These are phyloP conservation scores for Epizoanthus scotinus DNA, from an alignment of 92 coral and sea anemone genomes.

Conservation along the genomic window DNA sequence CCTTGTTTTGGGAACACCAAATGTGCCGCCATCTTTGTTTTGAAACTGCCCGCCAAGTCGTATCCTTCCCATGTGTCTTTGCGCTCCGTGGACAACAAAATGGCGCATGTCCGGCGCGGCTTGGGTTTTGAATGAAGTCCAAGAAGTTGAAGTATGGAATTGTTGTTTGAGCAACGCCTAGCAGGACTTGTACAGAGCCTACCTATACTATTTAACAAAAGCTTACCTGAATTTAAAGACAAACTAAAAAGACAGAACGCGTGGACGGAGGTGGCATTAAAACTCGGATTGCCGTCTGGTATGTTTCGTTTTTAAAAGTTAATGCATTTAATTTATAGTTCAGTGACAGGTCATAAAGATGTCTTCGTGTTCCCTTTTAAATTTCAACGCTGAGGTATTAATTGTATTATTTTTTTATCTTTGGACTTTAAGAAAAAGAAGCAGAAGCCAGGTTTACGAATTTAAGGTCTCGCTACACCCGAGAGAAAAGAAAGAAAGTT, in stretches of 20 bases:
- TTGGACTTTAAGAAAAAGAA: slow-evolving; percentile 33
- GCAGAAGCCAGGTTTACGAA: slow-evolving; percentile 42
- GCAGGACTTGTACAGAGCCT: slow-evolving; percentile 28
- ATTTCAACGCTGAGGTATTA: background rate
- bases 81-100: slow-evolving; percentile 18
- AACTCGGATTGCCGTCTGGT: slow-evolving; percentile 40
- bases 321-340: no score
- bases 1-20: slow-evolving; percentile 19
- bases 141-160: slow-evolving; percentile 17
- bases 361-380: no score
- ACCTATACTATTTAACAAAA: slow-evolving; percentile 34
- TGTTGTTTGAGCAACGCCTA: slow-evolving; percentile 28
- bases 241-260: slow-evolving; percentile 29
- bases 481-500: slow-evolving; percentile 26
- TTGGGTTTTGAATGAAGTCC: no score
- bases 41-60: slow-evolving; percentile 24
- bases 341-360: no score
- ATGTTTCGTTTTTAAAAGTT: background rate
- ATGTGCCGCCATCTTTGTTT: slow-evolving; percentile 57
- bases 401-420: background rate
- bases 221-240: slow-evolving; percentile 25
- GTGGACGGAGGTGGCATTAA: slow-evolving; percentile 33
- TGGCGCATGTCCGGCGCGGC: no score
- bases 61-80: slow-evolving; percentile 28
- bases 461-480: slow-evolving; percentile 29